Evolutionary conservation across 2,888 invertebrate species (phyloP).

Genomic region (Hirtodrosophila alboralis): DNA sequence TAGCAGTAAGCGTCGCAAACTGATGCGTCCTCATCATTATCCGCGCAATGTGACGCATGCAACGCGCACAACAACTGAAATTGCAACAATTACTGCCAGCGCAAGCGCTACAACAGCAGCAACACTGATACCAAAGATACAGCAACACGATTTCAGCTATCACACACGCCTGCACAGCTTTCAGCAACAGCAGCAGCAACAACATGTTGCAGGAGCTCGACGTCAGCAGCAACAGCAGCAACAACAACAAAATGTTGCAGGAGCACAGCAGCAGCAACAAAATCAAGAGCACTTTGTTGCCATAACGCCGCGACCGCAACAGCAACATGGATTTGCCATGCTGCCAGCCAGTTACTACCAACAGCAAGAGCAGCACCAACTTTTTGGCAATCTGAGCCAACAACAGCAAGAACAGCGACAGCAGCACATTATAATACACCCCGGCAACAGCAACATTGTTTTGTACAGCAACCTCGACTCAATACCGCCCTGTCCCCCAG

Average conservation of each 20-base stretch:
- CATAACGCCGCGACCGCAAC: conserved; percentile 52
- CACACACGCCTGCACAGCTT: conserved; percentile 58
- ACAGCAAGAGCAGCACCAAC: conserved; percentile 54
- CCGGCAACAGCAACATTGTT: conserved; percentile 82
- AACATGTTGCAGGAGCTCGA: conserved; percentile 32
- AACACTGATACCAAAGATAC: conserved; percentile 56
- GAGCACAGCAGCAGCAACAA: conserved; percentile 47
- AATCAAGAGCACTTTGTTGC: conserved; percentile 47
- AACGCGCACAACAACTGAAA: conserved; percentile 67
- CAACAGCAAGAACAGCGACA: conserved; percentile 63
- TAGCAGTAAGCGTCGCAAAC: conserved; percentile 70
- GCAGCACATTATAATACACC: conserved; percentile 80
- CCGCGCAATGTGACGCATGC: conserved; percentile 73
- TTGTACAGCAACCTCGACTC: conserved; percentile 81
- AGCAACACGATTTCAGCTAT: conserved; percentile 61
- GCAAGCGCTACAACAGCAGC: conserved; percentile 50
- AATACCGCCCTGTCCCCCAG: conserved; percentile 83
- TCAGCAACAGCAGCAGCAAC: conserved; percentile 62
- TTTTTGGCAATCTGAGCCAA: conserved; percentile 58
- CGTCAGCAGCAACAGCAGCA: conserved; percentile 41
- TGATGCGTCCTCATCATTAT: conserved; percentile 54
- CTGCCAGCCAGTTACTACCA: conserved; percentile 58
- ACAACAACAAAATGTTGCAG: conserved; percentile 45
- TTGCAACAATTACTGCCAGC: conserved; percentile 51
- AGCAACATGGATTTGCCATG: conserved; percentile 53